Evolutionary conservation across 2,888 invertebrate species (phyloP).

Genomic region (Crocallis elinguaria): DNA sequence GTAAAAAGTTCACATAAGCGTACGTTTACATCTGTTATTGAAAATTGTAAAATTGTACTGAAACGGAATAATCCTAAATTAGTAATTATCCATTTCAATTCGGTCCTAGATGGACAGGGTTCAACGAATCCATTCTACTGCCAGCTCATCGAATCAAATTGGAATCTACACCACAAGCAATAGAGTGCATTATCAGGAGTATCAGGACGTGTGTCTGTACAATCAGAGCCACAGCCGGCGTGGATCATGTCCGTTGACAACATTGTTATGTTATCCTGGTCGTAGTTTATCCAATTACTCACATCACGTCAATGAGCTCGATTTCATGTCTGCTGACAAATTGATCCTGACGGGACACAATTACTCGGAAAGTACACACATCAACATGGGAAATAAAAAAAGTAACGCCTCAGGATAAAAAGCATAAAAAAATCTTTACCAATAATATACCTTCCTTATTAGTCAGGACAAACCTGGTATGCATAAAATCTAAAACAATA

Average conservation of each 20-base stretch:
- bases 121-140: conserved; percentile 14
- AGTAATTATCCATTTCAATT: conserved; percentile 10
- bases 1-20: no score
- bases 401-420: neutral
- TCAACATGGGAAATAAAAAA: conserved; percentile 13
- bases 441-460: neutral
- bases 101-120: conserved; percentile 7
- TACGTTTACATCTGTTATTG: no score
- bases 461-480: conserved; percentile 4
- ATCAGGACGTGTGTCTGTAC: neutral
- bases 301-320: conserved; percentile 21
- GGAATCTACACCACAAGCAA: conserved; percentile 6
- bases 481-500: conserved; percentile 23
- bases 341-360: conserved; percentile 16
- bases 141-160: neutral
- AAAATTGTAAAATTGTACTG: neutral
- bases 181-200: conserved; percentile 3
- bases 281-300: conserved; percentile 37
- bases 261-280: conserved; percentile 19
- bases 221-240: conserved; percentile 9
- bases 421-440: neutral
- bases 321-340: conserved; percentile 25
- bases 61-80: neutral
- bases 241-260: conserved; percentile 25
- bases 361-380: neutral